Percentiles rank a stretch among this genome's conserved stretches.
Evolutionary conservation across 2,797 vertebrate species (phyloP).

Genomic region (Melanotaenia nigrans): DNA sequence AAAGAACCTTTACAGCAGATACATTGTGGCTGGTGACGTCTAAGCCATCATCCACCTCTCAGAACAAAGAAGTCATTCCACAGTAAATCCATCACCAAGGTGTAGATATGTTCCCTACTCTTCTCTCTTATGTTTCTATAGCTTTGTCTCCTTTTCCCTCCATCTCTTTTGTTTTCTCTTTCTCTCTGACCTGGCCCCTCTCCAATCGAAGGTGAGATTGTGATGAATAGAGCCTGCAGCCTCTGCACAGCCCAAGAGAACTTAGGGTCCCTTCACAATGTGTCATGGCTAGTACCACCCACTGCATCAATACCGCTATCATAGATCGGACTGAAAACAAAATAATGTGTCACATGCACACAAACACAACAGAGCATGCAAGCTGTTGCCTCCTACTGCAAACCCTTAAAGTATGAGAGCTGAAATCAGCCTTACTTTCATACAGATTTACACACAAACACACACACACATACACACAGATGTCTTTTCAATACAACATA

Average conservation of each 20-base stretch:
- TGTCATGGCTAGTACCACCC: slow-evolving; percentile 37
- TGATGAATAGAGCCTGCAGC: slow-evolving; percentile 73
- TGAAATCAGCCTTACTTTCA: slow-evolving; percentile 39
- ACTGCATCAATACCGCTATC: slow-evolving; percentile 45
- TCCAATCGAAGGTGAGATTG: slow-evolving; percentile 64
- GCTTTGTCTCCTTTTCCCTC: slow-evolving; percentile 40
- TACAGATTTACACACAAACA: slow-evolving; percentile 15
- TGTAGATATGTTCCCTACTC: slow-evolving; percentile 61
- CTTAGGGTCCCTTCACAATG: slow-evolving; percentile 51
- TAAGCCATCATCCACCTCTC: slow-evolving; percentile 62
- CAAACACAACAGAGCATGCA: slow-evolving; percentile 31
- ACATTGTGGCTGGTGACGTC: slow-evolving; percentile 45
- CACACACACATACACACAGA: slow-evolving; percentile 24
- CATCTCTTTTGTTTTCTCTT: slow-evolving; percentile 32
- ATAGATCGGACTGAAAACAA: slow-evolving; percentile 32
- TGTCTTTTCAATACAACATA: slow-evolving; percentile 53
- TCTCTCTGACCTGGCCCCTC: slow-evolving; percentile 49
- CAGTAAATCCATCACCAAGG: slow-evolving; percentile 76
- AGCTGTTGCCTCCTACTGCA: slow-evolving; percentile 51
- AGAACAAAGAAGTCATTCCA: slow-evolving; percentile 73
- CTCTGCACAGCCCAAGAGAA: slow-evolving; percentile 48
- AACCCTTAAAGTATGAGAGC: slow-evolving; percentile 30
- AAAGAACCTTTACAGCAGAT: slow-evolving; percentile 57
- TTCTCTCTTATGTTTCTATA: slow-evolving; percentile 41
- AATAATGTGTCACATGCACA: slow-evolving; percentile 30